Conservation (phyloP, 2,888 invertebrate species). For the Eueremaeus valkanovi region DNA sequence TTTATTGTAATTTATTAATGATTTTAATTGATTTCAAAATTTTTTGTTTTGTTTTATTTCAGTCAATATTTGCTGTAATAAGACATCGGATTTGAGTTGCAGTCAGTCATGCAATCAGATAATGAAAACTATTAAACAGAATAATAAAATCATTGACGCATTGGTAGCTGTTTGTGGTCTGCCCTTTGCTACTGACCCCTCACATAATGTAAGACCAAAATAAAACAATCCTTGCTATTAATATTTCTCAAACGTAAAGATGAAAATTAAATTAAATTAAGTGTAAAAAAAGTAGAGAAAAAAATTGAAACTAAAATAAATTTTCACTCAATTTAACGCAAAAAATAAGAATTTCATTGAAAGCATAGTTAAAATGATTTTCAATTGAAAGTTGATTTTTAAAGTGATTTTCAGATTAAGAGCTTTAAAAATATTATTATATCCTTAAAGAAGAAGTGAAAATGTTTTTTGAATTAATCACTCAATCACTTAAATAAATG, state of each 20-base stretch:
- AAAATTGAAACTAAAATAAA: background rate
- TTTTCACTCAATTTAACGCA: background rate
- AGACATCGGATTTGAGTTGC: conserved; percentile 1
- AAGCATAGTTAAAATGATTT: background rate
- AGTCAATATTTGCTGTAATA: conserved; percentile 3
- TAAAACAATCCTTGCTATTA: background rate
- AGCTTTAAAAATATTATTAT: background rate
- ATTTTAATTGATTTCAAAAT: background rate
- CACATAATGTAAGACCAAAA: background rate
- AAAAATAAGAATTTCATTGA: no score
- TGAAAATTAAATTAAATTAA: background rate
- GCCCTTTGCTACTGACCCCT: background rate
- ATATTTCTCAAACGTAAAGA: background rate
- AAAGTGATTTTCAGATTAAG: background rate
- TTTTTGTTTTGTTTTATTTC: background rate
- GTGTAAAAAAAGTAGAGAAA: no score
- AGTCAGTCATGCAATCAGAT: conserved; percentile 13
- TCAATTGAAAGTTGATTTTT: background rate
- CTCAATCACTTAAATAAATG: background rate
- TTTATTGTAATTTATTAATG: background rate
- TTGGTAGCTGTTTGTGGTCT: conserved; percentile 19
- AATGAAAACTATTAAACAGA: background rate
- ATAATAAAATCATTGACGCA: background rate
- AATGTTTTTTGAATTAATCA: background rate
- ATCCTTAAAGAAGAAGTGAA: background rate